Base-by-base conservation (phyloP, 1,140 invertebrate genomes). In the Diabrotica virgifera region DNA sequence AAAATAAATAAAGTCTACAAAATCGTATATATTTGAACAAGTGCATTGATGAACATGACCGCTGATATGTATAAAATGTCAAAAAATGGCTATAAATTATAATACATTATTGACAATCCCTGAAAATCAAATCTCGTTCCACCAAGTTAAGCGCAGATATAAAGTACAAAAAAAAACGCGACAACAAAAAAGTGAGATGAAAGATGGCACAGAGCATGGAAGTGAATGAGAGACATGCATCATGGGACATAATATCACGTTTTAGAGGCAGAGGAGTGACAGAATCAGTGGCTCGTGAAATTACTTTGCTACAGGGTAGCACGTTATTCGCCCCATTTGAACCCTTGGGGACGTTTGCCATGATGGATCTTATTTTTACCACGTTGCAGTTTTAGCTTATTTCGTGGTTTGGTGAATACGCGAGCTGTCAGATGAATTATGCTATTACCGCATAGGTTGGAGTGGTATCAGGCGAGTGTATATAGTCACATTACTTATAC, bases 211-310 rank as follows among this genome's bases (percentile, higher is more conserved):
- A 53, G 5, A 36, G 35, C 24, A 24, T 9, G 24, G 64, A 38
- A 40, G 9, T 51, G 51, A 12, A 36, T 37, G 56, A 13, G 38
- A 58, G 36, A 11, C 58, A 40, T 52, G 66, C 66, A 46, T 46
- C 40, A 46, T 57, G 63, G 62, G 61, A 64, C 66, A 64, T 67
- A 62, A 67, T 64, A 67, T 67, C 62, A 46, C 40, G 40, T 46
- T 46, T 46, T 46, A 46, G 40, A 46, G 40, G 63, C 56, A 40
- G 36, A 52, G 59, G 46, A 58, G 61, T 62, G 66, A 67, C 66
- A 67, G 66, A 67, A 56, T 50, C 66, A 67, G 58, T 64, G 62
- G 55, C 57, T 67, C 60, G 66, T 67, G 66, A 67, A 67, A 67
- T 67, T 67, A 67, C 66, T 60, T 62, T 55, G 62, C 62, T 64